phyloP scores from a whole-genome alignment of 2,888 invertebrate species.

The Mesorhabditis belari region DNA sequence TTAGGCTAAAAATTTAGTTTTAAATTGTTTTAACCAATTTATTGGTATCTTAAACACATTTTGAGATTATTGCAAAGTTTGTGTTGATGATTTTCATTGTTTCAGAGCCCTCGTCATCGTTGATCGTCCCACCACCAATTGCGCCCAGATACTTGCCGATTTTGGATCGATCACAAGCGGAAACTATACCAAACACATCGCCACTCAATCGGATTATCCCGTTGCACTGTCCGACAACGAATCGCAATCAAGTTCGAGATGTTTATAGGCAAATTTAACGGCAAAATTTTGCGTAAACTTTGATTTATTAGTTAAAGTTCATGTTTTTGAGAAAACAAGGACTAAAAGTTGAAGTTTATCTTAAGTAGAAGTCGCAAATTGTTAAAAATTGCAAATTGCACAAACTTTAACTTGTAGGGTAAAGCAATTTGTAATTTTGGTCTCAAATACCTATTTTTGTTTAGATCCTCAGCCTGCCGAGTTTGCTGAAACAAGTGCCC shows the following conservation, averaged over 20 bases:
- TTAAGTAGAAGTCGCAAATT: too few species aligned
- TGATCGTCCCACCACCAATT: slow-evolving; percentile 3
- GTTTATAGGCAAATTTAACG: not conserved
- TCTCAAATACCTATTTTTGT: too few species aligned
- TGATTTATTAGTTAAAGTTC: too few species aligned
- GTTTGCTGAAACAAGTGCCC: not conserved
- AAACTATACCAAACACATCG: not conserved
- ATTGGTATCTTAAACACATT: not conserved
- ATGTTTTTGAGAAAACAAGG: too few species aligned
- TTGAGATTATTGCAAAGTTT: not conserved
- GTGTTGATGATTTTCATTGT: not conserved
- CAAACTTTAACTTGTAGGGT: too few species aligned
- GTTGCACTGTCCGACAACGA: not conserved
- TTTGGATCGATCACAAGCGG: not conserved
- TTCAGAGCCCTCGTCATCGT: not conserved
- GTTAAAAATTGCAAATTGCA: too few species aligned
- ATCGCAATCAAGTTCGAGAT: not conserved
- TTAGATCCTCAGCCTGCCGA: not conserved
- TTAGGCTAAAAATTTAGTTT: too few species aligned
- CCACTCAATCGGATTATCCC: not conserved
- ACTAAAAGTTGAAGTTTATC: too few species aligned
- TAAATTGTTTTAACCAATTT: too few species aligned
- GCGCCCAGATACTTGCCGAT: slow-evolving; percentile 7
- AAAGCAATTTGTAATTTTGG: too few species aligned
- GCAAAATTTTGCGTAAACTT: too few species aligned